Base-by-base conservation (phyloP, 1,140 invertebrate species). In the Sweltsa coloradensis region DNA sequence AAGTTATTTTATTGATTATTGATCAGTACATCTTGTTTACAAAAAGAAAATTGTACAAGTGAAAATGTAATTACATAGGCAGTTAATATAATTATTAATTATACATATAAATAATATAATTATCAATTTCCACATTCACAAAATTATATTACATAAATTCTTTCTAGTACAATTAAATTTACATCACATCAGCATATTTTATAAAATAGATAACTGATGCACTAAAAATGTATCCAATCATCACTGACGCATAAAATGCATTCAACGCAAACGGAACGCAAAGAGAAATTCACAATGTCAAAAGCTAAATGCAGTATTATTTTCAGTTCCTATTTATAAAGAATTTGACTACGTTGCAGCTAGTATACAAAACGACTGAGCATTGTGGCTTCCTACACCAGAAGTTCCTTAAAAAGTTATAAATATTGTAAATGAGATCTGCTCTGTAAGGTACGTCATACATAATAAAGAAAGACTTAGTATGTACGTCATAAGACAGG, bases 1-100 rank as follows among this genome's bases (percentile, higher is more conserved):
- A 47, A 47, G 41, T 41, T 47, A 36, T 41, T 47, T 47, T 47
- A 47, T 47, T 47, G 34, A 41, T 47, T 41, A 47, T 47, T 47
- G 23, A 41, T 47, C 46, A 47, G 46, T 47, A 47, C 46, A 47
- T 40, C 29, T 41, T 47, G 46, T 41, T 47, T 47, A 47, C 46
- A 47, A 47, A n/a, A 47, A 47, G 46, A 47, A 47, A 47, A 47
- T 36, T 47, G 46, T 47, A 47, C 36, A 41, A 39, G 29, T 41
- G 39, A 47, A 36, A 40, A 24, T 41, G 39, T 26, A 40, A 26
- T 18, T 47, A 47, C 46, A 47, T 47, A 41, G 46, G 46, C 46
- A 47, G 46, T 47, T 25, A 47, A 27, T 47, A 26, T 47, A 47
- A 29, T 39, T n/a, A n/a, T n/a, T n/a, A n/a, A n/a, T n/a, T n/a